Conservation (phyloP, 2,888 invertebrate genomes). For the Bhutanitis thaidina region DNA sequence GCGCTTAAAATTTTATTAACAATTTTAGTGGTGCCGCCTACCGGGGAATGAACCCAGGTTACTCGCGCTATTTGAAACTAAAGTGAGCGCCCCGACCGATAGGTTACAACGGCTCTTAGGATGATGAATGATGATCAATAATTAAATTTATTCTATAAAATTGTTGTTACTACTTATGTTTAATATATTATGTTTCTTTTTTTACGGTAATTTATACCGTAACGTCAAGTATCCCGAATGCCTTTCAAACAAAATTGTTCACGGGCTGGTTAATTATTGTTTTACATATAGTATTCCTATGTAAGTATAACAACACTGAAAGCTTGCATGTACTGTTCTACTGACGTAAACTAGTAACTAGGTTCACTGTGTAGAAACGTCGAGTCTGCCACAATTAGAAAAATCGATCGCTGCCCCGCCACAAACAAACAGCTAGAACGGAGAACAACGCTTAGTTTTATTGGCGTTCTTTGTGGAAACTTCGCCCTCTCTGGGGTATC, state of each 20-base stretch:
- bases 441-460: conserved; percentile 55
- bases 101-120: no score
- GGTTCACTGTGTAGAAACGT: conserved; percentile 26
- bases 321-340: conserved; percentile 16
- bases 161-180: no score
- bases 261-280: conserved; percentile 7
- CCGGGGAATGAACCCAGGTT: no score
- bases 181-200: no score
- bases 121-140: no score
- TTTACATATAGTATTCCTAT: conserved; percentile 11
- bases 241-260: not conserved
- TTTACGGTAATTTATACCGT: no score
- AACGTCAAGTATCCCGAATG: no score
- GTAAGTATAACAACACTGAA: conserved; percentile 2
- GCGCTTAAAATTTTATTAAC: no score
- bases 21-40: no score
- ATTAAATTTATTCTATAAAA: no score
- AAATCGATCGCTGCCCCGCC: conserved; percentile 46
- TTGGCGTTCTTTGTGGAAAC: conserved; percentile 52
- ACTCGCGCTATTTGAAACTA: no score
- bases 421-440: conserved; percentile 43
- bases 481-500: conserved; percentile 34
- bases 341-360: conserved; percentile 27
- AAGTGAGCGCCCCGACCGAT: no score
- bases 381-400: conserved; percentile 40